A percentile compares a stretch with the other conserved stretches of the same genome.
These are phyloP conservation scores for Cyrtonyx montezumae DNA, from an alignment of 2,113 vertebrate genomes.

Conservation along the genomic window DNA sequence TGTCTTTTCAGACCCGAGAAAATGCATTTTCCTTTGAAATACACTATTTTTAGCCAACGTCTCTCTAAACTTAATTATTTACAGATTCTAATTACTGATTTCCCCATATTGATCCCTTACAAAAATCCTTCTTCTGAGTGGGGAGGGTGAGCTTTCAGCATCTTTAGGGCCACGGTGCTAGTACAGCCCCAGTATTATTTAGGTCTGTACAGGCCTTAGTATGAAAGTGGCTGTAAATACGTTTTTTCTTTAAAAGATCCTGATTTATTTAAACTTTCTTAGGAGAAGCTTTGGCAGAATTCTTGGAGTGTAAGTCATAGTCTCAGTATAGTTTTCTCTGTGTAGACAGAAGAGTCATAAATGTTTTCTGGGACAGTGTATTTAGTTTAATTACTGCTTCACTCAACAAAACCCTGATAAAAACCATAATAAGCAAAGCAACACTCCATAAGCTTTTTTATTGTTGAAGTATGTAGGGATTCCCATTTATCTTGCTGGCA, in stretches of 20 bases:
- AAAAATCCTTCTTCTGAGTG: not conserved
- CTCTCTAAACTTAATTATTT: not conserved
- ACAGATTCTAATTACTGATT: not conserved
- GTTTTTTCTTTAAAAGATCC: not conserved
- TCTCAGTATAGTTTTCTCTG: not conserved
- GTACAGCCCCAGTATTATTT: not conserved
- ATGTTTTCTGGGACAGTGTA: conserved; percentile 22
- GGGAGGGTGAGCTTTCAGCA: not conserved
- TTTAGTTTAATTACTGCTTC: conserved; percentile 33
- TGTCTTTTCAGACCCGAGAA: not conserved
- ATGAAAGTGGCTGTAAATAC: not conserved
- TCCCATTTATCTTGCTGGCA: conserved; percentile 25
- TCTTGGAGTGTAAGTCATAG: not conserved
- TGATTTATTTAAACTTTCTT: not conserved
- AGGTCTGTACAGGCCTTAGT: not conserved
- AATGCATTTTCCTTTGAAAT: not conserved
- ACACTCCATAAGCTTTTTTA: not conserved
- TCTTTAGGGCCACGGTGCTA: not conserved
- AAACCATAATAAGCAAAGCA: conserved; percentile 35
- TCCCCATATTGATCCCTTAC: not conserved
- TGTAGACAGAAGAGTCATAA: not conserved
- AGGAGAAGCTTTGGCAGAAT: not conserved
- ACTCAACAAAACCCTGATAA: conserved; percentile 17
- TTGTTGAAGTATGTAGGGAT: not conserved
- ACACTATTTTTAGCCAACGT: not conserved